A percentile compares a stretch with the other conserved stretches of the same genome.
Conservation (phyloP, 2,797 vertebrate genomes). For the Lithobates sylvaticus region DNA sequence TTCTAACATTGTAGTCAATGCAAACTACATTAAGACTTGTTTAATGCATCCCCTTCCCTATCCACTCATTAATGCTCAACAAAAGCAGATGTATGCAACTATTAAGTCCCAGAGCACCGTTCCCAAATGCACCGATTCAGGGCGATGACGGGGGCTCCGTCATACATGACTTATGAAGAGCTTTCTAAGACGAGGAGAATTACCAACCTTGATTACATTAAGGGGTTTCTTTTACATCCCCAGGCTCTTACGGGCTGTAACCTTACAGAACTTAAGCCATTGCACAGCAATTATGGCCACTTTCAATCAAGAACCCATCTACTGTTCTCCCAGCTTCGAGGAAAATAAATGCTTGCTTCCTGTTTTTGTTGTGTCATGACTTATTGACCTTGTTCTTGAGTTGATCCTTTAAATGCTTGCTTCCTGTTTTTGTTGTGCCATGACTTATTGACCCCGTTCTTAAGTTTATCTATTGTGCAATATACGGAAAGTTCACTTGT, state of each 20-base stretch:
- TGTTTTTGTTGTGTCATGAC: neutral
- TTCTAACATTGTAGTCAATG: conserved; percentile 1
- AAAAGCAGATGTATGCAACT: neutral
- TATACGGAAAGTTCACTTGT: neutral
- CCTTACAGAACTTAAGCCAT: neutral
- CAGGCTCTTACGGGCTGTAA: neutral
- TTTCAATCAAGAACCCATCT: neutral
- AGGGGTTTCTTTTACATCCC: neutral
- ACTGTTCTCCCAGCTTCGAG: neutral
- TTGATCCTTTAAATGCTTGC: neutral
- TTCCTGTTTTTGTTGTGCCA: neutral
- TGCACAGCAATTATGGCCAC: neutral
- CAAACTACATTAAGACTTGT: neutral
- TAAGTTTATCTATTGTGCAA: neutral
- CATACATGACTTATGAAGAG: neutral
- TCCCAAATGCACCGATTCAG: neutral
- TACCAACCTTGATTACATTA: neutral
- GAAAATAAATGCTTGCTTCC: neutral
- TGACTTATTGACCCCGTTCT: neutral
- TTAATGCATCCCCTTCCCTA: neutral
- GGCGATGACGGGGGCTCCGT: neutral
- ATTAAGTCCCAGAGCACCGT: neutral
- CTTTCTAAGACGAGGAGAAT: neutral
- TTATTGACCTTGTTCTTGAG: neutral
- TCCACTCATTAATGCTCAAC: conserved; percentile 5